These are phyloP conservation scores for Rotaria macrura DNA, from an alignment of 2,888 invertebrate species.

Conservation along the genomic window DNA sequence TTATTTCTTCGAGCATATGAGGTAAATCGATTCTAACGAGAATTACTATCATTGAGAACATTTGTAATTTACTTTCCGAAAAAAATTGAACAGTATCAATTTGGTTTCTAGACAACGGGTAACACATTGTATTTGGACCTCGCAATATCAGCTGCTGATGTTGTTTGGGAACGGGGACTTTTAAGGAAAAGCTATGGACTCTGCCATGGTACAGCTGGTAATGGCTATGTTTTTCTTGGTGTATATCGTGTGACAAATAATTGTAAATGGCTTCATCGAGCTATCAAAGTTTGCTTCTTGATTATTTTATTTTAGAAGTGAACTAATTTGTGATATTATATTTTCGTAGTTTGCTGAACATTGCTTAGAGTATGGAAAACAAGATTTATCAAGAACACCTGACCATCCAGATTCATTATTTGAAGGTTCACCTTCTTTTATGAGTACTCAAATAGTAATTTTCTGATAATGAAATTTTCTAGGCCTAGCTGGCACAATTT, in stretches of 20 bases:
- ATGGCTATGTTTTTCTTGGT: slow-evolving; percentile 70
- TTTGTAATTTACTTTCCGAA: neutral
- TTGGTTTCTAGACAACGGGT: slow-evolving; percentile 45
- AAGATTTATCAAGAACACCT: slow-evolving; percentile 52
- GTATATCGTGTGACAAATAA: slow-evolving; percentile 69
- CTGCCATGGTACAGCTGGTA: slow-evolving; percentile 78
- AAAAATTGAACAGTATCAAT: slow-evolving; percentile 1
- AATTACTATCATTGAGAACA: neutral
- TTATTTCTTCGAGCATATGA: slow-evolving; percentile 50
- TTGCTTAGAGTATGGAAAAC: neutral
- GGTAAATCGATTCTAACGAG: neutral
- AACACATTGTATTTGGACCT: neutral
- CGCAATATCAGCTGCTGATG: slow-evolving; percentile 55
- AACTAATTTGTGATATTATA: neutral
- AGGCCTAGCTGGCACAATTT: slow-evolving; percentile 73
- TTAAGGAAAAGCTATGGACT: slow-evolving; percentile 72
- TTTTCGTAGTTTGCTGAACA: neutral
- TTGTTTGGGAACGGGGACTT: slow-evolving; percentile 70
- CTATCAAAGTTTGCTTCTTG: slow-evolving; percentile 52
- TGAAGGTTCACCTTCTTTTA: slow-evolving; percentile 58
- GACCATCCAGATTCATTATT: slow-evolving; percentile 72
- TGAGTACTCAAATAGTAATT: neutral
- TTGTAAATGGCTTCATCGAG: slow-evolving; percentile 62
- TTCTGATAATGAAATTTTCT: neutral
- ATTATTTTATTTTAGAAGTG: neutral